Evolutionary conservation across 1,140 invertebrate genomes (phyloP), one percentile per base, ranked within the genome.

Genomic region (Sycobia sp.): DNA sequence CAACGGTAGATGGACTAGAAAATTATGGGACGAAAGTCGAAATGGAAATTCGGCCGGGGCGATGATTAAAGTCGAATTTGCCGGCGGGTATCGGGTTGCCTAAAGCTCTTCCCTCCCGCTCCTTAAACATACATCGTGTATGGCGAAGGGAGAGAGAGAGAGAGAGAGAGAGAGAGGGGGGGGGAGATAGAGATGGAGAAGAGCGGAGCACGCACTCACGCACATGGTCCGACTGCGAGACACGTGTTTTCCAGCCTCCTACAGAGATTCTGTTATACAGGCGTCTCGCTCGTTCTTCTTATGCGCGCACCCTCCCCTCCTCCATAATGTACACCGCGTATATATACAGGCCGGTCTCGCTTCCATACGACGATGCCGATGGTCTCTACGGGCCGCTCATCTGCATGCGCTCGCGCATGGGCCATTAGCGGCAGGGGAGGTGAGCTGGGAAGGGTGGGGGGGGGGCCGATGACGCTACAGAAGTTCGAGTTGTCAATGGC

Each of bases 161-260:
- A 58, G 46, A 20, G 38, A 29, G 47, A 59, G 60, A 62, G 47
- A 54, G 59, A 38, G 51, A 47, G 43, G 22, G 22, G 4, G 61
- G 70, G 41, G 20, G 36, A 65, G 62, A 63, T 29, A 23, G 20
- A 27, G 25, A 59, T 55, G 62, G 50, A 54, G 60, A 34, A 41
- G 5, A 39, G 47, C 25, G 3, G 22, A 39, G 34, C 47, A 5
- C 22, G 36, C 7, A 59, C 69, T 69, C 74, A 75, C 76, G 76
- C 77, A 76, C 76, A 74, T 77, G 73, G 75, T 69, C 69, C 71
- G 70, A 73, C 66, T 74, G 73, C 68, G 70, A 70, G 72, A 79
- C 77, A 80, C 73, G 76, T 80, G 78, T 79, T 79, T 71, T 73
- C 66, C 69, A 77, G 71, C 71, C 77, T 78, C 78, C 78, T 80